A percentile compares a stretch with the other conserved stretches of the same genome.
Conservation (phyloP, 2,113 vertebrate species). For the Onychostruthus taczanowskii region DNA sequence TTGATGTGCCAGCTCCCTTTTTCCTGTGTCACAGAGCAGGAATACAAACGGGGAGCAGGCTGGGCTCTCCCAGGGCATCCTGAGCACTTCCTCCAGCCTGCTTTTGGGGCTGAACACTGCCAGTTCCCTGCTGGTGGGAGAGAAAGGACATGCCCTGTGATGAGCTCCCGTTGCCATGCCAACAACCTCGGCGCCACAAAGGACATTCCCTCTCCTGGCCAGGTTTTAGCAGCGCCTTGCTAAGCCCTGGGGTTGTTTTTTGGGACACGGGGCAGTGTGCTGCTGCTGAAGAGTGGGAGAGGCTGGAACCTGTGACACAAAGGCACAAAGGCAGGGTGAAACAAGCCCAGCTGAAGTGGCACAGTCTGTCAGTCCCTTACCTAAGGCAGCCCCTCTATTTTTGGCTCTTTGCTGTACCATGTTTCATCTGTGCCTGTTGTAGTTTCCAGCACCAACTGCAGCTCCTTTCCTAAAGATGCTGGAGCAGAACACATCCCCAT, state of each 20-base stretch:
- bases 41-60: not conserved
- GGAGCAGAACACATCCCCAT: not conserved
- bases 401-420: not conserved
- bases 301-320: not conserved
- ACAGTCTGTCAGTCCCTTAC: not conserved
- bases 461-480: not conserved
- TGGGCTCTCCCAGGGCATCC: not conserved
- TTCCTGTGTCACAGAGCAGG: not conserved
- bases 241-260: fast-evolving
- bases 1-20: not conserved
- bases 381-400: not conserved
- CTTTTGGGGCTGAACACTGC: not conserved
- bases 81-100: not conserved
- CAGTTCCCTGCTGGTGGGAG: not conserved
- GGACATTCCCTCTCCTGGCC: not conserved
- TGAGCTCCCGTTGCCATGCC: conserved; percentile 11
- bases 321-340: not conserved
- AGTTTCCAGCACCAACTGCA: not conserved
- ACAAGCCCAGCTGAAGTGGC: not conserved
- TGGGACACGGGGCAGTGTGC: not conserved
- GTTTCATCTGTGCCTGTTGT: not conserved
- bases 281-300: not conserved
- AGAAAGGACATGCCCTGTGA: not conserved
- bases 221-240: not conserved
- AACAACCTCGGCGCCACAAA: not conserved